Base-by-base conservation (phyloP, 2,797 vertebrate species). In the Pelobates cultripes region DNA sequence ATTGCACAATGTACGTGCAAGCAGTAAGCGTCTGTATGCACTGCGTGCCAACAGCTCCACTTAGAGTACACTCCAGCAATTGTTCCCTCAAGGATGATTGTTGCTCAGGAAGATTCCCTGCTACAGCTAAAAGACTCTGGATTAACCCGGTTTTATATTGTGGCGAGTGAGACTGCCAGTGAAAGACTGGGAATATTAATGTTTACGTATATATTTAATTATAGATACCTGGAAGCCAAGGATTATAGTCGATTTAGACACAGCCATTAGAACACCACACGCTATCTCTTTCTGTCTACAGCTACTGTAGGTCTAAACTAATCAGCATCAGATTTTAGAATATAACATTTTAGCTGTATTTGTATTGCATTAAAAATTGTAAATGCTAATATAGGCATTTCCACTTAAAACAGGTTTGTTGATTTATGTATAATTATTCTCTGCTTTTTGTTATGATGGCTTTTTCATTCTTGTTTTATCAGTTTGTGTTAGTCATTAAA, bases 1-100 rank as follows among this genome's bases (percentile, higher is more conserved):
- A 40, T 14, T 77, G 42, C 66, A 69, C 28, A 60, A 57, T 74
- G 53, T 42, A 74, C 75, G 72, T 17, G 8, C 66, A 47, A 28
- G 53, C 10, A 70, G 69, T n/a, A n/a, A 64, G 66, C 40, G 41
- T 69, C 44, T 66, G 42, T 43, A 44, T 82, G 86, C 90, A 87
- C 85, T 82, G 71, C 15, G 91, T 91, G 89, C 91, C 92, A 90
- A 94, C 90, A 94, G 94, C 94, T 93, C 93, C 94, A 89, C 94
- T 93, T 77, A 87, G 90, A 89, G 94, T 86, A 85, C 87, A 85
- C 77, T 90, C 6, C 85, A 41, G 87, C 88, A 91, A 92, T 87
- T 90, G 91, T 90, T 88, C 89, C 88, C 89, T 57, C 83, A 88
- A 88, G 88, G 86, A 85, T 85, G 83, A 85, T 90, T 88, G 76